Evolutionary conservation across 2,888 invertebrate genomes (phyloP), one percentile per base, ranked within the genome.

Genomic region (Drosophila colorata): DNA sequence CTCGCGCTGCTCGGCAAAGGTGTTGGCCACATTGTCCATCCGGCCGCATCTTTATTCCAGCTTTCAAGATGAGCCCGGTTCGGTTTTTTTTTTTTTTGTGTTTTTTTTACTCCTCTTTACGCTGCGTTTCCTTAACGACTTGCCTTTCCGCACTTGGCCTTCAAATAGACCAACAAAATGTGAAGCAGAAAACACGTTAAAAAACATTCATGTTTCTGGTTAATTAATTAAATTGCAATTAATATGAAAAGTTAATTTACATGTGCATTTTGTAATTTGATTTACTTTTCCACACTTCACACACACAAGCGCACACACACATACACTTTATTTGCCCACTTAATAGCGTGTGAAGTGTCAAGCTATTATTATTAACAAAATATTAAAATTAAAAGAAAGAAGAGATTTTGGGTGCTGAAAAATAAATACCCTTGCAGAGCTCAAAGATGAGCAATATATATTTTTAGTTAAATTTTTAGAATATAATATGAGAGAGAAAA

Each of bases 171-270:
- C 48, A 41, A 25, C 13, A 28, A 33, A 31, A 44, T 41, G 16
- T 11, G 2, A 14, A 6, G 8, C 2, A 55, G 35, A 51, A 43
- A 40, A 55, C 65, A 66, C 51, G 76, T 70, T 65, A 60, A 43
- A 61, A 56, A 56, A 37, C 41, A 67, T 61, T 49, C 68, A 57
- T 52, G 60, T 57, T 64, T 71, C 55, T 57, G 65, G 66, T 74
- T 86, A 82, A 82, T 87, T 87, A 82, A 82, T 82, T 82, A 73
- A 75, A 81, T 83, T 72, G 82, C 85, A 76, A 87, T 83, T 81
- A 85, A 87, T 85, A 76, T 76, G 79, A 70, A 75, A 81, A 85
- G 87, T 87, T 87, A 78, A 83, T 83, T 83, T 87, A 78, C 87
- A 83, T 81, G 79, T 74, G 69, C 69, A 68, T 58, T 70, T 81